Evolutionary conservation across 37 sponge, comb jelly and placozoan genomes (phyloP).

Genomic region (Amphimedon queenslandica): DNA sequence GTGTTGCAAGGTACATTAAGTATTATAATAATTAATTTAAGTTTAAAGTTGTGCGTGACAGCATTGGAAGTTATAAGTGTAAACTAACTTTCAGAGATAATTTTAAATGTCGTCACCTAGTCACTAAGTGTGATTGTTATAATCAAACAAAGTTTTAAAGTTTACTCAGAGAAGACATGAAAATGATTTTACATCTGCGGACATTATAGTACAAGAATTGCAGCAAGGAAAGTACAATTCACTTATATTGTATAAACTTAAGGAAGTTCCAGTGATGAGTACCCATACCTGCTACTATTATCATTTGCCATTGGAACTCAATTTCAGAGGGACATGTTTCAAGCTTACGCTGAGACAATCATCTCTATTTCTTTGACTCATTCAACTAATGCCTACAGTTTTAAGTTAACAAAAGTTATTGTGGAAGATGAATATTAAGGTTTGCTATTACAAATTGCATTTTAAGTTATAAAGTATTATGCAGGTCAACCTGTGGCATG

Average conservation of each 20-base stretch:
- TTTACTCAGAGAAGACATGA: too few relatives aligned
- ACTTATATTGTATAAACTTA: constrained; percentile 8
- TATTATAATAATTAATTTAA: not conserved
- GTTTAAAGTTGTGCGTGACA: constrained; percentile 3
- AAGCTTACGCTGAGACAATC: too few relatives aligned
- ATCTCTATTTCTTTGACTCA: constrained; percentile 12
- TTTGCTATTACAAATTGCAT: not conserved
- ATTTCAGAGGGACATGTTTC: constrained; percentile 23
- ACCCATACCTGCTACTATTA: not conserved
- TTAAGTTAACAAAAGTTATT: constrained; percentile 6
- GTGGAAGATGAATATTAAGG: constrained; percentile 13
- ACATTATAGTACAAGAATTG: constrained; percentile 2
- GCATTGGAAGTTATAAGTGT: not conserved
- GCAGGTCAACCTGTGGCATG: too few relatives aligned
- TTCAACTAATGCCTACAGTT: constrained; percentile 20
- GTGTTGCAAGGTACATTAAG: not conserved
- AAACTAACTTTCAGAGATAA: not conserved
- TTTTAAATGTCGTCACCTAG: too few relatives aligned
- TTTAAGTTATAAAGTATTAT: too few relatives aligned
- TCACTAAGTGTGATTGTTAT: too few relatives aligned
- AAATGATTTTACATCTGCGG: constrained; percentile 12
- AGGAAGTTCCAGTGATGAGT: not conserved
- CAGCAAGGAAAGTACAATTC: constrained; percentile 10
- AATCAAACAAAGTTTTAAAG: too few relatives aligned
- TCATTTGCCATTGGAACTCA: constrained; percentile 2